Evolutionary conservation across 1,140 invertebrate species (phyloP).

Genomic region (Mycetomoellerius zeteki): DNA sequence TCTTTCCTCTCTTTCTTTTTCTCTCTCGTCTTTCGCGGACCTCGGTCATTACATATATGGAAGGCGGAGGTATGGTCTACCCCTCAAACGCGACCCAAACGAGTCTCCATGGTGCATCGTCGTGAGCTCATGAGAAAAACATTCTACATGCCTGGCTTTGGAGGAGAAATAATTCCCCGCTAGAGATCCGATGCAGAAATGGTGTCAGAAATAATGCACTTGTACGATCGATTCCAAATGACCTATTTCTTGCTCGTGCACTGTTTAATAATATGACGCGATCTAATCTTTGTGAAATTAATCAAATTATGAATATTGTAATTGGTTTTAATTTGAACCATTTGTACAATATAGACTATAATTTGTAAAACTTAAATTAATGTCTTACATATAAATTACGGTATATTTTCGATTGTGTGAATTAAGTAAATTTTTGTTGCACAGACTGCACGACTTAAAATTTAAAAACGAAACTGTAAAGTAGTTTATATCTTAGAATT

Average conservation of each 20-base stretch:
- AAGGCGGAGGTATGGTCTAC: slow-evolving; percentile 77
- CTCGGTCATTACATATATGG: slow-evolving; percentile 82
- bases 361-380: neutral
- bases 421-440: too few relatives aligned
- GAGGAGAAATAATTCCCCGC: slow-evolving; percentile 22
- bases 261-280: slow-evolving; percentile 15
- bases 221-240: neutral
- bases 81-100: slow-evolving; percentile 72
- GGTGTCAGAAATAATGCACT: neutral
- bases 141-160: slow-evolving; percentile 46
- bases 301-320: neutral
- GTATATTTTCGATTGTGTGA: neutral
- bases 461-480: too few relatives aligned
- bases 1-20: neutral
- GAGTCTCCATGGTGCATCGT: slow-evolving; percentile 65
- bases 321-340: neutral
- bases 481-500: neutral
- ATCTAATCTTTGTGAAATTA: neutral
- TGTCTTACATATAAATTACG: neutral
- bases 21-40: slow-evolving; percentile 43
- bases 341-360: neutral
- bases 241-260: neutral
- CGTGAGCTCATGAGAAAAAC: slow-evolving; percentile 75
- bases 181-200: neutral
- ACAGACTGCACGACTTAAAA: neutral